These are phyloP conservation scores for Decapterus maruadsi DNA, from an alignment of 2,797 vertebrate species.

Conservation along the genomic window DNA sequence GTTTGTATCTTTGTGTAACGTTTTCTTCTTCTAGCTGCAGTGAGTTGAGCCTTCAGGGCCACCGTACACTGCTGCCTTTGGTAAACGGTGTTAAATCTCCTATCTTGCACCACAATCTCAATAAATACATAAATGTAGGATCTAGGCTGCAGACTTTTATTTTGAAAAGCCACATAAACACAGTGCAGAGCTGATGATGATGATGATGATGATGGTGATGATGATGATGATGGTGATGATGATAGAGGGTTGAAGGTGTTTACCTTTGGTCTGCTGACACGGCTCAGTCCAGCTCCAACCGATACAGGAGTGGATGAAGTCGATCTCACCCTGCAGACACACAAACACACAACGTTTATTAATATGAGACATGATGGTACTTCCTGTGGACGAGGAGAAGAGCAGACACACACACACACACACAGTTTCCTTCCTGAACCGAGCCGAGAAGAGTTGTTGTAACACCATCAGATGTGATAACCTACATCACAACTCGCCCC, in stretches of 20 bases:
- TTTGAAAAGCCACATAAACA: constrained; percentile 10
- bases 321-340: constrained; percentile 56
- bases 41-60: too few species aligned
- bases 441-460: too few species aligned
- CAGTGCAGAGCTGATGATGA: neutral
- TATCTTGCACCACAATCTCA: too few species aligned
- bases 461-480: neutral
- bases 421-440: too few species aligned
- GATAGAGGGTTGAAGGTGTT: neutral
- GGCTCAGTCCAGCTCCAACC: constrained; percentile 58
- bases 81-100: too few species aligned
- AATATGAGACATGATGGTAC: constrained; percentile 10
- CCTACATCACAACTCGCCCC: neutral
- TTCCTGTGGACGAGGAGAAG: constrained; percentile 8
- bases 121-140: too few species aligned
- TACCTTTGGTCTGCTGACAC: constrained; percentile 68
- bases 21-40: too few species aligned
- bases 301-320: constrained; percentile 32
- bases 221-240: neutral
- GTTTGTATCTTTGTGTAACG: too few species aligned
- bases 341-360: constrained; percentile 12
- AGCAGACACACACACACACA: neutral
- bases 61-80: too few species aligned
- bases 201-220: neutral
- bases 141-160: neutral